Conservation (phyloP, 1,140 invertebrate genomes). For the Mya arenaria region DNA sequence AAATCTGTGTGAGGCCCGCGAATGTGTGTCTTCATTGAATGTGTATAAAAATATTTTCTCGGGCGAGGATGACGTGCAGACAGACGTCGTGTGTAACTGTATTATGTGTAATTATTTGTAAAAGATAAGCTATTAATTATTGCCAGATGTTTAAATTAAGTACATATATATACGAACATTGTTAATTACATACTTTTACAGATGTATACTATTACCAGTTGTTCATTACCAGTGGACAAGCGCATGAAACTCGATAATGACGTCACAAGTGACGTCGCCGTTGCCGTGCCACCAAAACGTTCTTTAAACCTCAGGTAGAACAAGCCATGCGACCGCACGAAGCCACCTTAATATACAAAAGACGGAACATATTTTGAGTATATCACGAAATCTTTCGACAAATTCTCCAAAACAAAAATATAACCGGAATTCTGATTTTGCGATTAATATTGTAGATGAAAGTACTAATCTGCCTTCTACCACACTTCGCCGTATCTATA, state of each 20-base stretch:
- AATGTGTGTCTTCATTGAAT: too few species aligned
- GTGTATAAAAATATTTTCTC: too few species aligned
- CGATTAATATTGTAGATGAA: neutral
- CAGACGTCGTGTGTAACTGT: too few species aligned
- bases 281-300: conserved; percentile 19
- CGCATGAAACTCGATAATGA: conserved; percentile 19
- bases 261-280: conserved; percentile 21
- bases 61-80: too few species aligned
- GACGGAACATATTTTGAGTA: neutral
- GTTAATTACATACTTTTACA: too few species aligned
- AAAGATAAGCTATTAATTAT: too few species aligned
- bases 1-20: too few species aligned
- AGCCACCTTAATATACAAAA: conserved; percentile 23
- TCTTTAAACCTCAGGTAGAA: conserved; percentile 41
- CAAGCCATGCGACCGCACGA: conserved; percentile 38
- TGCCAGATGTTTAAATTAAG: too few species aligned
- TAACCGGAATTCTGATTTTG: neutral
- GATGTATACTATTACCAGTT: too few species aligned
- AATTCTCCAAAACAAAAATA: neutral
- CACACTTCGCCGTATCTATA: too few species aligned
- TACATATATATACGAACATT: neutral
- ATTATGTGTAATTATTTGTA: too few species aligned
- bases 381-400: neutral
- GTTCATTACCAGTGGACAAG: conserved; percentile 19
- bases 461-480: too few species aligned